Evolutionary conservation across 2,113 vertebrate species (phyloP).

Genomic region (Taxidea taxus): DNA sequence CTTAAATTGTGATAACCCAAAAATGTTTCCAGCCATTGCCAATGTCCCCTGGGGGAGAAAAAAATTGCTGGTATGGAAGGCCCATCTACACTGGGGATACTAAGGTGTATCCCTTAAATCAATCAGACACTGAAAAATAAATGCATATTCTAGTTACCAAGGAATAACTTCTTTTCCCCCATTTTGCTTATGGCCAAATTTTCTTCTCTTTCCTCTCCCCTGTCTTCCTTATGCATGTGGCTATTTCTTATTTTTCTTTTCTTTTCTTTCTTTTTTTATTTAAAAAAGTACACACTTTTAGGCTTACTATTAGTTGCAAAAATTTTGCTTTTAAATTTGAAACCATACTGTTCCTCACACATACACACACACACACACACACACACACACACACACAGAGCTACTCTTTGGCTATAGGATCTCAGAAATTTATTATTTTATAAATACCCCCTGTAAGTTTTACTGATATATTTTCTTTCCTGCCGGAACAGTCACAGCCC

Average conservation of each 20-base stretch:
- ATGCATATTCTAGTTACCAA: background rate
- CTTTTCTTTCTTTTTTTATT: no score
- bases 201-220: background rate
- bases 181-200: background rate
- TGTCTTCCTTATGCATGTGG: background rate
- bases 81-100: background rate
- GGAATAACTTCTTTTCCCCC: background rate
- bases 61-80: background rate
- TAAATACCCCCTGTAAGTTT: background rate
- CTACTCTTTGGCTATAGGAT: background rate
- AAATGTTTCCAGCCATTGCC: background rate
- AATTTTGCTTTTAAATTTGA: background rate
- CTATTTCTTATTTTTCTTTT: background rate
- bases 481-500: background rate
- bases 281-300: background rate
- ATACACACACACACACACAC: background rate
- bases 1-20: background rate
- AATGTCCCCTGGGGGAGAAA: background rate
- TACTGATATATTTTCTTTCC: background rate
- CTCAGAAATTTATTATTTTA: background rate
- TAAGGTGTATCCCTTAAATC: background rate
- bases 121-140: background rate
- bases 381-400: background rate
- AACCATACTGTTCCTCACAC: background rate
- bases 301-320: background rate